These are phyloP conservation scores for Anableps anableps DNA, from an alignment of 2,797 vertebrate species.

Conservation along the genomic window DNA sequence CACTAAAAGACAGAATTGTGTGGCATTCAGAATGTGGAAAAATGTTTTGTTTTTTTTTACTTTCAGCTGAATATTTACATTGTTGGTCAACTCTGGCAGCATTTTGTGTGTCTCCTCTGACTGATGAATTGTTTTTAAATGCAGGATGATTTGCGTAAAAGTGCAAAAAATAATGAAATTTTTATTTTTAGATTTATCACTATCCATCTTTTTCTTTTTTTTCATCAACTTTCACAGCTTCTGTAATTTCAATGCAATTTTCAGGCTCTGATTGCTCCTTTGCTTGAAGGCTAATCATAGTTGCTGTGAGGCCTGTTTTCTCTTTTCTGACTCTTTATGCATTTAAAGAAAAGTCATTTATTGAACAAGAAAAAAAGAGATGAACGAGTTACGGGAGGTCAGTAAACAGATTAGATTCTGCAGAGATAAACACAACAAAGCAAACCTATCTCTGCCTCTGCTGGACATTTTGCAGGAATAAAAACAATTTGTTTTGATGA, in stretches of 20 bases:
- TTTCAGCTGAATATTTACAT: constrained; percentile 12
- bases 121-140: constrained; percentile 54
- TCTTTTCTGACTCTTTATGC: constrained; percentile 46
- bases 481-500: background rate
- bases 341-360: constrained; percentile 61
- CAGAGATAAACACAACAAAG: constrained; percentile 15
- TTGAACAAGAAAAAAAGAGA: constrained; percentile 39
- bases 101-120: constrained; percentile 6
- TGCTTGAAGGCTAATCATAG: constrained; percentile 77
- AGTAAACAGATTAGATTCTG: constrained; percentile 48
- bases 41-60: background rate
- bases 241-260: constrained; percentile 81
- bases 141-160: constrained; percentile 64
- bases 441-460: constrained; percentile 1
- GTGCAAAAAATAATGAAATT: constrained; percentile 71
- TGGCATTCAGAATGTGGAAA: background rate
- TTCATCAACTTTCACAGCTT: constrained; percentile 74
- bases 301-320: constrained; percentile 58
- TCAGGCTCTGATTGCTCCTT: constrained; percentile 78
- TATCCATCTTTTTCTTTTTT: constrained; percentile 53
- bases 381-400: constrained; percentile 53
- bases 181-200: constrained; percentile 71
- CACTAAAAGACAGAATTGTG: background rate
- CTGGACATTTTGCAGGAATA: constrained; percentile 10
- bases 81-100: constrained; percentile 22